These are phyloP conservation scores for Zosterops pallidus DNA, from an alignment of 2,113 vertebrate species.

Conservation along the genomic window DNA sequence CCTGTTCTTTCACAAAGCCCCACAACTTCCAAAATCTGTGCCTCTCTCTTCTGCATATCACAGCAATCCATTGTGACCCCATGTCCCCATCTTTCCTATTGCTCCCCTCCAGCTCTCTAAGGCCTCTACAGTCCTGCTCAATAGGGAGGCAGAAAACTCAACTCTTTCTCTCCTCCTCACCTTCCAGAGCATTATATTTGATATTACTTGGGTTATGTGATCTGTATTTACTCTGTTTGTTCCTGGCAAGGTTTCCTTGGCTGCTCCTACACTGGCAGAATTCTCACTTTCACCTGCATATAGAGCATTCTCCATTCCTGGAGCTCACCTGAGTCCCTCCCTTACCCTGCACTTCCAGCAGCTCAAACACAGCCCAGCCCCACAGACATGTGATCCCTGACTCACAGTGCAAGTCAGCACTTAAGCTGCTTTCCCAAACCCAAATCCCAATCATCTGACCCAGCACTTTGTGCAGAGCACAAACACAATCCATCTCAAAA, in stretches of 20 bases:
- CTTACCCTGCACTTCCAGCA: fast-evolving
- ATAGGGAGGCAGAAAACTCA: neutral
- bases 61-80: neutral
- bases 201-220: neutral
- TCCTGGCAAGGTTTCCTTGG: neutral
- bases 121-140: neutral
- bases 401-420: neutral
- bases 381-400: neutral
- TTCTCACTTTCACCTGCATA: neutral
- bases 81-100: neutral
- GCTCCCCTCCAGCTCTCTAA: neutral
- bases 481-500: neutral
- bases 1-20: neutral
- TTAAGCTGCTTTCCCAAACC: constrained; percentile 48
- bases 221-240: neutral
- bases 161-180: neutral
- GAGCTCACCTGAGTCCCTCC: neutral
- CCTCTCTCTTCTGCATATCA: neutral
- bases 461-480: neutral
- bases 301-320: neutral
- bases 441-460: constrained; percentile 51
- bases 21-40: neutral
- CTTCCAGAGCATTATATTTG: neutral
- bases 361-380: neutral
- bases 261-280: neutral